phyloP scores from a whole-genome alignment of 2,888 invertebrate genomes.

The Phasia obesa region DNA sequence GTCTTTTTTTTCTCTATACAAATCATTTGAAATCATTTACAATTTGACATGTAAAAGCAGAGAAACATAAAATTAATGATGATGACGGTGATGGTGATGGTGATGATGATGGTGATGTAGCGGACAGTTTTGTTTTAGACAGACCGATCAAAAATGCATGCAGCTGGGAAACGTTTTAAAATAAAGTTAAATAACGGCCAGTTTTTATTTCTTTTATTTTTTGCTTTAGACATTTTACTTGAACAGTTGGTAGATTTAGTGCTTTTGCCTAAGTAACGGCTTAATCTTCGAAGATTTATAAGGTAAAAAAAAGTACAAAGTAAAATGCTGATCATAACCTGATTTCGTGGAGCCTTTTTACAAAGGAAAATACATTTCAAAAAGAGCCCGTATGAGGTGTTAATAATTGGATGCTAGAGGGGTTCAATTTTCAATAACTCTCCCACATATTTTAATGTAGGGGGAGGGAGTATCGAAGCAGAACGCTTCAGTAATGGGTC shows the following conservation, averaged over 20 bases:
- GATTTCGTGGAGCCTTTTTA: too few species aligned
- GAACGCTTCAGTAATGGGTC: too few species aligned
- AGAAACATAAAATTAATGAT: slow-evolving; percentile 10
- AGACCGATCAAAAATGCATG: slow-evolving; percentile 15
- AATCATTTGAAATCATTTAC: slow-evolving; percentile 18
- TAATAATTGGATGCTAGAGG: too few species aligned
- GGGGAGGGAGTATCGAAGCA: too few species aligned
- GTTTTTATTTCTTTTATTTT: slow-evolving; percentile 23
- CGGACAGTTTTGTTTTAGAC: slow-evolving; percentile 13
- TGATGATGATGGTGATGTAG: slow-evolving; percentile 33
- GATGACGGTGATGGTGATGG: too few species aligned
- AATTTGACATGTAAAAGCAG: slow-evolving; percentile 4
- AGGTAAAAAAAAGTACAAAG: too few species aligned
- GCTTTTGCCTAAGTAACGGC: neutral
- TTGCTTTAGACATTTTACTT: neutral
- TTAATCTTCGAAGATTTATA: too few species aligned
- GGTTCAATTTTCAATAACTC: too few species aligned
- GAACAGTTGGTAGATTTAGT: slow-evolving; percentile 23
- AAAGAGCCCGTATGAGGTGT: too few species aligned
- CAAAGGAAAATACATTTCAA: too few species aligned
- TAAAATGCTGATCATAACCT: too few species aligned
- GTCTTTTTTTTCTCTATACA: neutral
- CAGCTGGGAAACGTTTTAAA: slow-evolving; percentile 42
- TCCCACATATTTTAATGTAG: too few species aligned
- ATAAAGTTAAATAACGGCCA: slow-evolving; percentile 42